Conservation (phyloP, 2,113 vertebrate species). For the Hyaena hyaena region DNA sequence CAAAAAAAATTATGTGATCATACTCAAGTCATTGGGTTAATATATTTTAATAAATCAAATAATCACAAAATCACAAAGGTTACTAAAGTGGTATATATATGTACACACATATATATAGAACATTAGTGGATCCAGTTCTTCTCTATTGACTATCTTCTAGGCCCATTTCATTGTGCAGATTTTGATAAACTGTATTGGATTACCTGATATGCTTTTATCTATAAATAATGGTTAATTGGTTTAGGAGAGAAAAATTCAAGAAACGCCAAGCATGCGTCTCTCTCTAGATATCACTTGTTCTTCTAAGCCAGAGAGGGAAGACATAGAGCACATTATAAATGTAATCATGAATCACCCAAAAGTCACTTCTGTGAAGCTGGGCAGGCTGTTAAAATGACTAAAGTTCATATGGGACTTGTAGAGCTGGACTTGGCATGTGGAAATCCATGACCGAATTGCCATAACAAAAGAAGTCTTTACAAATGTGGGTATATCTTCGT, state of each 20-base stretch:
- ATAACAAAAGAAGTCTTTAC: background rate
- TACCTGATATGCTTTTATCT: background rate
- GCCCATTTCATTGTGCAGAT: background rate
- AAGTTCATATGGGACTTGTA: background rate
- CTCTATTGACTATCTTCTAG: background rate
- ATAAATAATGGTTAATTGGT: background rate
- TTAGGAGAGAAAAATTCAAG: background rate
- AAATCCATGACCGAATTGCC: background rate
- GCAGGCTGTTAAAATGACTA: background rate
- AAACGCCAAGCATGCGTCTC: background rate
- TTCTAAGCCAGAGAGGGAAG: background rate
- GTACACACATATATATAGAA: background rate
- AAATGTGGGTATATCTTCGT: background rate
- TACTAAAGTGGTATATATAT: background rate
- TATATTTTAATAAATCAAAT: slow-evolving; percentile 19
- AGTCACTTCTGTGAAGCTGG: background rate
- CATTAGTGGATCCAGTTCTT: background rate
- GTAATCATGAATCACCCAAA: background rate
- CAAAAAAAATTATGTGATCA: background rate
- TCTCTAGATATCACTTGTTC: background rate
- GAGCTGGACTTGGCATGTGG: background rate
- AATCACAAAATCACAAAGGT: background rate
- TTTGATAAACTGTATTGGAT: background rate
- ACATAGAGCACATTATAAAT: background rate
- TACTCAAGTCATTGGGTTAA: background rate